These are phyloP conservation scores for Bicyclus anynana DNA, from an alignment of 1,140 invertebrate genomes.

Conservation along the genomic window DNA sequence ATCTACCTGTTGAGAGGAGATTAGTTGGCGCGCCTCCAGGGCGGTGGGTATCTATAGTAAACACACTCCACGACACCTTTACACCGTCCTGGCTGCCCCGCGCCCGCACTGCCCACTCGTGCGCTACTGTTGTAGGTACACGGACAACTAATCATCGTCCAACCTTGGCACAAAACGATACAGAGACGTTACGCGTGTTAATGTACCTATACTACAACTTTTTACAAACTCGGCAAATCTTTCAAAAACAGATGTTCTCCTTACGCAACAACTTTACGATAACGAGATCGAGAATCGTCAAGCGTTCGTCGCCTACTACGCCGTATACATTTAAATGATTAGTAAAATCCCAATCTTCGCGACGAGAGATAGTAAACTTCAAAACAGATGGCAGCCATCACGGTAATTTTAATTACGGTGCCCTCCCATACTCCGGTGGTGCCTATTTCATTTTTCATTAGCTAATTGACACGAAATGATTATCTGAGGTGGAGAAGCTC, in stretches of 20 bases:
- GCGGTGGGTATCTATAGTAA: no score
- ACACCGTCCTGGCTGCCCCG: constrained; percentile 29
- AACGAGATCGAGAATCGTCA: no score
- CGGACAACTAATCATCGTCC: not conserved
- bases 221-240: not conserved
- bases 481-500: constrained; percentile 67
- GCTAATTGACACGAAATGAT: constrained; percentile 74
- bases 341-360: constrained; percentile 2
- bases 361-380: constrained; percentile 19
- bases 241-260: not conserved
- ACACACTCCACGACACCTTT: constrained; percentile 35
- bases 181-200: no score
- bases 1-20: constrained; percentile 69
- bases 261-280: not conserved
- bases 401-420: constrained; percentile 68
- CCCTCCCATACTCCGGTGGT: constrained; percentile 40
- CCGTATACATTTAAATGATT: constrained; percentile 16
- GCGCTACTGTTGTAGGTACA: constrained; percentile 15
- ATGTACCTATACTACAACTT: no score
- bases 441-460: constrained; percentile 74
- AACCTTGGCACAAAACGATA: constrained; percentile 14
- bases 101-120: constrained; percentile 25
- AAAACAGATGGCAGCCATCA: constrained; percentile 66
- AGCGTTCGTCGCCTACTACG: not conserved
- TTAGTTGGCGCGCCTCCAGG: constrained; percentile 61